phyloP scores from a whole-genome alignment of 2,113 vertebrate genomes.

The Theristicus caerulescens region DNA sequence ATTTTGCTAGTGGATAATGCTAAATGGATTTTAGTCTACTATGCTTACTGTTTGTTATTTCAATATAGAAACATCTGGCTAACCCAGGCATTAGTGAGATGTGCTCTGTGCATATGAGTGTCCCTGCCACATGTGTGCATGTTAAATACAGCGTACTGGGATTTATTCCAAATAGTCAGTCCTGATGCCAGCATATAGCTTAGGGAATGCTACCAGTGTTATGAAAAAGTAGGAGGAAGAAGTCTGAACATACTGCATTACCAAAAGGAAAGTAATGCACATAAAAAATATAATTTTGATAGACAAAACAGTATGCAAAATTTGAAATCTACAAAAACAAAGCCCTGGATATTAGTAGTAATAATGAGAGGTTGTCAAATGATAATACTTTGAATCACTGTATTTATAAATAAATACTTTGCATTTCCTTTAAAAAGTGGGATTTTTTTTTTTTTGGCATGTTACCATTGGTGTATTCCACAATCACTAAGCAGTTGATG shows the following conservation, averaged over 20 bases:
- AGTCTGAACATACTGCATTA: background rate
- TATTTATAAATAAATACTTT: background rate
- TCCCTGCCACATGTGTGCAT: background rate
- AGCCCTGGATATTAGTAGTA: background rate
- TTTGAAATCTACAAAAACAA: background rate
- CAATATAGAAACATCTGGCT: background rate
- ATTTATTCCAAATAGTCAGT: background rate
- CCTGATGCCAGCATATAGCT: background rate
- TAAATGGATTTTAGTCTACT: background rate
- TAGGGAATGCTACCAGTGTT: background rate
- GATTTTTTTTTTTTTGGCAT: background rate
- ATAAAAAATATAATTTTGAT: background rate
- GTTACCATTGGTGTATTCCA: background rate
- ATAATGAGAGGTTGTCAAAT: background rate
- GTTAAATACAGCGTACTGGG: background rate
- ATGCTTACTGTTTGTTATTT: background rate
- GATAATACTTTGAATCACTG: background rate
- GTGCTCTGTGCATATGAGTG: background rate
- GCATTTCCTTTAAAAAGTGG: background rate
- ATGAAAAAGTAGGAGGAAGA: background rate
- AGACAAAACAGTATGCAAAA: background rate
- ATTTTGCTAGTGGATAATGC: background rate
- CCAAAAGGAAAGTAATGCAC: background rate
- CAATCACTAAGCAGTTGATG: background rate
- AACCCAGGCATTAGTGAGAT: background rate